Conservation (phyloP, 64 coral and sea anemone genomes). For the Cladopsammia gracilis region DNA sequence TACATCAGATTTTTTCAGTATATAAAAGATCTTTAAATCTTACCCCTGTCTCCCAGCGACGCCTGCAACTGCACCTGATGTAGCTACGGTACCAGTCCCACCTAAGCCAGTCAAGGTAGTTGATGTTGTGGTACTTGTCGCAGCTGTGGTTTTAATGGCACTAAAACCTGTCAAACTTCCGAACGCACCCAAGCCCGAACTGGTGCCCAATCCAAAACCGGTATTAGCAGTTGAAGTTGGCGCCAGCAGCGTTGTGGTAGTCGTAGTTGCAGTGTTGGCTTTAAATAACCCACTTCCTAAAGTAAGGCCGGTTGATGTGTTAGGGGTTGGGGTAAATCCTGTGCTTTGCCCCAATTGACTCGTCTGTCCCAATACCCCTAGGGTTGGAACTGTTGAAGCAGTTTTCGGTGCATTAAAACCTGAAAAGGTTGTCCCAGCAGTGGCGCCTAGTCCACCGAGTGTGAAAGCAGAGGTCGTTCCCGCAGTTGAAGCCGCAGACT, state of each 20-base stretch:
- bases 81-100: constrained; percentile 50
- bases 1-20: too few relatives aligned
- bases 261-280: constrained; percentile 40
- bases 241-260: constrained; percentile 29
- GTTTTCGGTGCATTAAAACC: constrained; percentile 52
- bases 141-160: background rate
- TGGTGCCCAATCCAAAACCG: constrained; percentile 12
- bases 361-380: constrained; percentile 33
- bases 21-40: background rate
- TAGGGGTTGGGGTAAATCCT: background rate
- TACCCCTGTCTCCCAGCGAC: constrained; percentile 60
- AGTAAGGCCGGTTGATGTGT: background rate
- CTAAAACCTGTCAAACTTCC: background rate
- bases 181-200: constrained; percentile 11
- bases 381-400: constrained; percentile 3
- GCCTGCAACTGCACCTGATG: constrained; percentile 9
- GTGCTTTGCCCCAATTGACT: constrained; percentile 36
- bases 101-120: constrained; percentile 62
- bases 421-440: background rate
- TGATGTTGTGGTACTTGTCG: background rate
- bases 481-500: background rate
- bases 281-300: constrained; percentile 26
- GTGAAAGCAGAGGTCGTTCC: constrained; percentile 13
- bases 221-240: constrained; percentile 1
- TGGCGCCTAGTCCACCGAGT: constrained; percentile 21